phyloP scores from a whole-genome alignment of 2,113 vertebrate species.

The Dicrurus megarhynchus region DNA sequence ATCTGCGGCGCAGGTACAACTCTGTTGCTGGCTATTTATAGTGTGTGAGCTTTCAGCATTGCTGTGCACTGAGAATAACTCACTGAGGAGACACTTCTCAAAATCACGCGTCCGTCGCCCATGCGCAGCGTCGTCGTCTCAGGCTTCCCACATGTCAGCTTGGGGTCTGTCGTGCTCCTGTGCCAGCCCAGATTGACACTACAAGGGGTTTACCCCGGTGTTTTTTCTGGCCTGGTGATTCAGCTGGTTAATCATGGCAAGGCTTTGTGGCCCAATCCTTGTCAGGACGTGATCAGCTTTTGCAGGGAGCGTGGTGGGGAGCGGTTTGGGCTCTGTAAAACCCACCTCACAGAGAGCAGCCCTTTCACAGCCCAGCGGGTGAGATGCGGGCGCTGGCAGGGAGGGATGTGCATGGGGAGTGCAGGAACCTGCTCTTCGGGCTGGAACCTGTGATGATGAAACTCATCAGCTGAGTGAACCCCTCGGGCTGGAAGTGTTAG shows the following conservation, averaged over 20 bases:
- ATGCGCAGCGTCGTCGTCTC: background rate
- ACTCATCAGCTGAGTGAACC: background rate
- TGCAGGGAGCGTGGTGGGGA: background rate
- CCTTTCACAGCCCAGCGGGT: accelerated
- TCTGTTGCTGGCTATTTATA: background rate
- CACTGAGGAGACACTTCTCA: background rate
- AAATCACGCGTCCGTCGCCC: background rate
- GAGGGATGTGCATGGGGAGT: background rate
- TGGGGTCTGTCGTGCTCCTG: background rate
- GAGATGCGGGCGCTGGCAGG: background rate
- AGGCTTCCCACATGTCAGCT: background rate
- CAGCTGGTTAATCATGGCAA: background rate
- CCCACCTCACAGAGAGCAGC: background rate
- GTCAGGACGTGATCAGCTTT: background rate
- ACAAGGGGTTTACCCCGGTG: accelerated
- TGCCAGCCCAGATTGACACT: accelerated
- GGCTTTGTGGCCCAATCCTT: accelerated
- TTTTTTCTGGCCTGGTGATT: background rate
- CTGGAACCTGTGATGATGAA: background rate
- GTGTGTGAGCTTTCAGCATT: background rate
- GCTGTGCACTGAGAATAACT: conserved; percentile 6
- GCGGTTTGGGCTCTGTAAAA: background rate
- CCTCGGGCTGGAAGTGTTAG: background rate
- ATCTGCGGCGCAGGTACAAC: background rate
- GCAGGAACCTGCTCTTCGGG: background rate